A percentile compares a stretch with the other conserved stretches of the same genome.
These are phyloP conservation scores for Lissocephala sabroskyi DNA, from an alignment of 2,888 invertebrate genomes.

Conservation along the genomic window DNA sequence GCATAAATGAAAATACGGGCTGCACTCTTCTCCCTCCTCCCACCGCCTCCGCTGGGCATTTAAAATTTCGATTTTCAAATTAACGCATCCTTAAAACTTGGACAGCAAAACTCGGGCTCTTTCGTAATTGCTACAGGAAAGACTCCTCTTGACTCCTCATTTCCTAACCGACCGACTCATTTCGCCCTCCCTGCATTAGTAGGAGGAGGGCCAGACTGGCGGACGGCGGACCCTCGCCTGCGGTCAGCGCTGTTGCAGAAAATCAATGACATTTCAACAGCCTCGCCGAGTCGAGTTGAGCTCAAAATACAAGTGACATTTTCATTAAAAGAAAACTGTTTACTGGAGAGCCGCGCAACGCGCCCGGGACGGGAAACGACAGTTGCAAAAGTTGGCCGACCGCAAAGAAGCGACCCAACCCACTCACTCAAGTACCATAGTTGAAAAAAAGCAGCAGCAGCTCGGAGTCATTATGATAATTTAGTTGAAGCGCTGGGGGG, in stretches of 20 bases:
- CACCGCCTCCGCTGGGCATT: no score
- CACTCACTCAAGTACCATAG: no score
- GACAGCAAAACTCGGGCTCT: no score
- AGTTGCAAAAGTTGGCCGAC: constrained; percentile 13
- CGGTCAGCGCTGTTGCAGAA: constrained; percentile 55
- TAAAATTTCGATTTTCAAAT: no score
- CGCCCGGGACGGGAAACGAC: no score
- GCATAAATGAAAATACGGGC: no score
- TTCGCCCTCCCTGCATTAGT: constrained; percentile 32
- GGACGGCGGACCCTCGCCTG: constrained; percentile 2
- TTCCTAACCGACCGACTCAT: constrained; percentile 9
- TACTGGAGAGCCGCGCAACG: no score
- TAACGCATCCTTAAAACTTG: no score
- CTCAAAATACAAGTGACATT: constrained; percentile 50
- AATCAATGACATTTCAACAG: constrained; percentile 38
- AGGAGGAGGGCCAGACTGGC: constrained; percentile 11
- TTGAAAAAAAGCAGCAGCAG: not conserved
- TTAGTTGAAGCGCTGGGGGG: constrained; percentile 39
- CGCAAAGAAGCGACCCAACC: constrained; percentile 12
- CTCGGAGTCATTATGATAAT: constrained; percentile 58
- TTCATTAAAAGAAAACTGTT: constrained; percentile 31
- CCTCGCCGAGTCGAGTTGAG: constrained; percentile 29
- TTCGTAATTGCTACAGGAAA: constrained; percentile 1
- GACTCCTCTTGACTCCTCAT: not conserved
- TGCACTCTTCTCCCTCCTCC: no score